Evolutionary conservation across 1,140 invertebrate species (phyloP), one percentile per base, ranked within the genome.

Genomic region (Apocrypta bakeri): DNA sequence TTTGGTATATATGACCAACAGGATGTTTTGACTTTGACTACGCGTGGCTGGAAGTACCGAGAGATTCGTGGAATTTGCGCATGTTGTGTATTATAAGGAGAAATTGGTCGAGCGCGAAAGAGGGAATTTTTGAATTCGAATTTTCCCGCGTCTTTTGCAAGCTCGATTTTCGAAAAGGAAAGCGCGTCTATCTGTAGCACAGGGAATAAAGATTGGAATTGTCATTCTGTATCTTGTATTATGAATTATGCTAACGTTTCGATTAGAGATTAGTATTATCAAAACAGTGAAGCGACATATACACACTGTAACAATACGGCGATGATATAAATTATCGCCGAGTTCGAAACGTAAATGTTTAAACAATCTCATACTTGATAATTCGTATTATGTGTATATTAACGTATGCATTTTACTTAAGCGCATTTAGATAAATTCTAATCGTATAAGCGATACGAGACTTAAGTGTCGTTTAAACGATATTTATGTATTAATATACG

Each of bases 21-120:
- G 29, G 72, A 80, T 56, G 64, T 64, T 74, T 74, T 40, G 56
- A 81, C 56, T 74, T 81, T 81, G 33, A 37, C 3, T 21, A 24
- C n/a, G 61, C 14, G 25, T 14, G 29, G 48, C 6, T n/a, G 21
- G 48, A n/a, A 21, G 48, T 56, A n/a, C 21, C 61, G 8, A 6
- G n/a, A 8, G 24, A 40, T 61, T 75, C 73, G 14, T 63, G n/a
- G 48, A 56, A 63, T 63, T 9, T 6, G 42, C 12, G 42, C n/a
- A n/a, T n/a, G n/a, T 37, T 37, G 33, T 37, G 2, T 37, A 37
- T 37, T n/a, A n/a, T n/a, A n/a, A n/a, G n/a, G n/a, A n/a, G n/a
- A n/a, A n/a, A n/a, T n/a, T n/a, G n/a, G n/a, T n/a, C n/a, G n/a
- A n/a, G n/a, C n/a, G n/a, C n/a, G n/a, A n/a, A n/a, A n/a, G n/a